Evolutionary conservation across 2,113 vertebrate genomes (phyloP).

Genomic region (Salvelinus alpinus): DNA sequence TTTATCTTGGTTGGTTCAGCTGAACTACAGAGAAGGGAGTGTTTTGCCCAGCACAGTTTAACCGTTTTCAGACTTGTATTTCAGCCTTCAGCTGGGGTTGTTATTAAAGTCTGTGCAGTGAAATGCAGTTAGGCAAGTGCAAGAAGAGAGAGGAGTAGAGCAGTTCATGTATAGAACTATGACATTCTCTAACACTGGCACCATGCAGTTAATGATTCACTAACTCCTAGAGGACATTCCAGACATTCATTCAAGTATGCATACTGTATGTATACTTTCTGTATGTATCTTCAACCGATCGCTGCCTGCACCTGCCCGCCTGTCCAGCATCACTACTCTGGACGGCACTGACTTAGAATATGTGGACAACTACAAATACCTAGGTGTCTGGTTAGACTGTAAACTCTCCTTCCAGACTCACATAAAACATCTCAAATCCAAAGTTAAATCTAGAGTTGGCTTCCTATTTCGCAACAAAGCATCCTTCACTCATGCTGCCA

Average conservation of each 20-base stretch:
- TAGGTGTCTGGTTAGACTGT: too few relatives aligned
- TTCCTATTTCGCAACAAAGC: too few relatives aligned
- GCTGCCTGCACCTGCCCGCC: too few relatives aligned
- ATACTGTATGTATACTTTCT: too few relatives aligned
- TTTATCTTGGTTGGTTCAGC: slow-evolving; percentile 14
- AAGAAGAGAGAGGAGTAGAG: background rate
- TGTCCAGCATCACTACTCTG: too few relatives aligned
- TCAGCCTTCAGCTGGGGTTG: background rate
- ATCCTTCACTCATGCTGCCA: too few relatives aligned
- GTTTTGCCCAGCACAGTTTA: background rate
- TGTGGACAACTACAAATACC: too few relatives aligned
- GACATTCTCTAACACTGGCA: background rate
- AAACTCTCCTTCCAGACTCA: too few relatives aligned
- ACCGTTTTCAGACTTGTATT: slow-evolving; percentile 1
- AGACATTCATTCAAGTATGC: background rate
- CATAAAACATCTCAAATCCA: too few relatives aligned
- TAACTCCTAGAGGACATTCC: background rate
- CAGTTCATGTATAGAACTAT: background rate
- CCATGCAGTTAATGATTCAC: background rate
- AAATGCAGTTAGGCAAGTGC: background rate
- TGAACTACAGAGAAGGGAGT: background rate
- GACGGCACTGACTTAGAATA: too few relatives aligned
- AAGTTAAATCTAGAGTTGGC: too few relatives aligned
- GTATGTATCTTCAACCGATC: too few relatives aligned
- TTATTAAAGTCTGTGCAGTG: background rate